Evolutionary conservation across 2,888 invertebrate species (phyloP), one percentile per base, ranked within the genome.

Genomic region (Chrysolina oricalcia): DNA sequence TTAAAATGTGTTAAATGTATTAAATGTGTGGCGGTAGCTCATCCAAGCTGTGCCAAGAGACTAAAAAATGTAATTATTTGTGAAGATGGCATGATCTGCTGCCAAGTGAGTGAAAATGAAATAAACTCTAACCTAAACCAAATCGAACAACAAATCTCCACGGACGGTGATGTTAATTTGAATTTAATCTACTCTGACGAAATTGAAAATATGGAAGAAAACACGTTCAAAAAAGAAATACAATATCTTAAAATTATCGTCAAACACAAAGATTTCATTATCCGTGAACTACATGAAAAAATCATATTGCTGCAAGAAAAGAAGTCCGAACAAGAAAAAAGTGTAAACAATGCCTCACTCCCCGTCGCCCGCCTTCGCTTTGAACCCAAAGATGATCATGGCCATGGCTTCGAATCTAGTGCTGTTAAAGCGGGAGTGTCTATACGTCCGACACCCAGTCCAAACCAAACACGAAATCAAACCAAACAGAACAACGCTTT

Each of bases 31-130:
- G 5, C 46, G 46, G 15, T 46, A 46, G 46, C 46, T 46, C 46
- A 46, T 46, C 15, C 46, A 46, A 46, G 46, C 46, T 48, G 46
- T 48, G n/a, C 46, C 46, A 48, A 48, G 46, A 48, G 46, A 48
- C 1, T 48, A 17, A 48, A 48, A 48, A 48, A 17, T 48, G 48
- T 48, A 13, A 17, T 48, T n/a, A 15, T 48, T 2, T 13, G 48
- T 0, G 40, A 40, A 40, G 40, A 40, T n/a, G n/a, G n/a, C n/a
- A n/a, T n/a, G n/a, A n/a, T n/a, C n/a, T n/a, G n/a, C n/a, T n/a
- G n/a, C n/a, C n/a, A n/a, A n/a, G 48, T 48, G 17, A 48, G 46
- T 46, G 46, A 46, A 15, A 3, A 48, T 48, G 17, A 17, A 15
- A 48, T n/a, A 6, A 48, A n/a, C 48, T 5, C 15, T 48, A 48